Evolutionary conservation across 92 coral and sea anemone genomes (phyloP).

Genomic region (Porites evermanni): DNA sequence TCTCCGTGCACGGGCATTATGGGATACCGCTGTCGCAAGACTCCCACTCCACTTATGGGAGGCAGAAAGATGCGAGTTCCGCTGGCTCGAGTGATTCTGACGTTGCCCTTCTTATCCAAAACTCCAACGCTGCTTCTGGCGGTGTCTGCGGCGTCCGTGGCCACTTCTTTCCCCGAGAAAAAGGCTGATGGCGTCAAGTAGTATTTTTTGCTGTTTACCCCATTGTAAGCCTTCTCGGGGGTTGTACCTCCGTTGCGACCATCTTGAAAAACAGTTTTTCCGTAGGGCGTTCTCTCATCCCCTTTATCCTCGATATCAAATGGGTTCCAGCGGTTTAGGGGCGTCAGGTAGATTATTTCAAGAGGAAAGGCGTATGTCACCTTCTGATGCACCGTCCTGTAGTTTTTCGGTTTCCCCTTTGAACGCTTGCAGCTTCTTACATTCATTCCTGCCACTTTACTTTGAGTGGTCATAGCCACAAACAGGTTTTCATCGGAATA

Average conservation of each 20-base stretch:
- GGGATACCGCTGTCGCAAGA: slow-evolving; percentile 86
- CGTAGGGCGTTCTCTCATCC: slow-evolving; percentile 27
- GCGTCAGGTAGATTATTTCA: slow-evolving; percentile 91
- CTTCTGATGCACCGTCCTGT: slow-evolving; percentile 60
- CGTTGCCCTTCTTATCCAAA: slow-evolving; percentile 55
- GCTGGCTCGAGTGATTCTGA: slow-evolving; percentile 70
- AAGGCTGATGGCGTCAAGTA: slow-evolving; percentile 76
- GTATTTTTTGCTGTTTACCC: slow-evolving; percentile 60
- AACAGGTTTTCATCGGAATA: slow-evolving; percentile 81
- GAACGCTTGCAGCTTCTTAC: slow-evolving; percentile 58
- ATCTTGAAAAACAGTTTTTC: slow-evolving; percentile 73
- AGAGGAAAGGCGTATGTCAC: slow-evolving; percentile 91
- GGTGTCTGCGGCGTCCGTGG: slow-evolving; percentile 78
- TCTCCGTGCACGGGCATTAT: slow-evolving; percentile 93
- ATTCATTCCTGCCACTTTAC: slow-evolving; percentile 86
- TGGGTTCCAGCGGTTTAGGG: slow-evolving; percentile 91
- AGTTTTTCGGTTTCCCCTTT: slow-evolving; percentile 23
- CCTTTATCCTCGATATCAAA: slow-evolving; percentile 84
- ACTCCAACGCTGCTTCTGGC: slow-evolving; percentile 72
- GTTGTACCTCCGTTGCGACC: slow-evolving; percentile 81
- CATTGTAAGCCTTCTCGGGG: slow-evolving; percentile 67
- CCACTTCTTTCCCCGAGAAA: slow-evolving; percentile 65
- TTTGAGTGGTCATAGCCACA: slow-evolving; percentile 93
- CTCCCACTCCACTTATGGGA: slow-evolving; percentile 64
- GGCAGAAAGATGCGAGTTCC: slow-evolving; percentile 93